These are phyloP conservation scores for Tenthredo notha DNA, from an alignment of 2,888 invertebrate species.

Conservation along the genomic window DNA sequence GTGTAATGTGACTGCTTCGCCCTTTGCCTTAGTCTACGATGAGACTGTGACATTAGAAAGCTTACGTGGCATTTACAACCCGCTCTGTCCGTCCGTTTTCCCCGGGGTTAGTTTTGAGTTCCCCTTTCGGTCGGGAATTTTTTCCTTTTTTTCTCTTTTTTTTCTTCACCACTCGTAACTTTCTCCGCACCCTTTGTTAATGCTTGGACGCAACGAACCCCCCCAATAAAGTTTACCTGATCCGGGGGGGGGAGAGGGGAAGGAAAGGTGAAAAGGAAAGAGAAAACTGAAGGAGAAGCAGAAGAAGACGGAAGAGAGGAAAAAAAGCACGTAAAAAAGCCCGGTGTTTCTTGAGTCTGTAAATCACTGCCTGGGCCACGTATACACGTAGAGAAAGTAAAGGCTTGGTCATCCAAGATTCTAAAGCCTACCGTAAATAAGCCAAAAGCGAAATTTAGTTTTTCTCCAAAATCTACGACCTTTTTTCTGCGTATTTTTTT, in stretches of 20 bases:
- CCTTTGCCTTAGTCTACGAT: conserved; percentile 33
- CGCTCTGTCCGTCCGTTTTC: conserved; percentile 52
- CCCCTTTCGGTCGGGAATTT: conserved; percentile 36
- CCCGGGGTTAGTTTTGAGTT: conserved; percentile 54
- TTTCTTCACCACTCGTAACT: conserved; percentile 56
- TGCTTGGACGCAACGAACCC: conserved; percentile 56
- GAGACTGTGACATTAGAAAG: conserved; percentile 54
- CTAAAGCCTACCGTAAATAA: conserved; percentile 22
- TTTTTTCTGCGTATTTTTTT: conserved; percentile 50
- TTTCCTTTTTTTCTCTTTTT: conserved; percentile 55
- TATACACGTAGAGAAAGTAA: conserved; percentile 70
- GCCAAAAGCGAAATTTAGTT: conserved; percentile 25
- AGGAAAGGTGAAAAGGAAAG: conserved; percentile 52
- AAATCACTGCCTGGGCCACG: conserved; percentile 64
- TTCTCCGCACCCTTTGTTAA: conserved; percentile 60
- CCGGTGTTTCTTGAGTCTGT: conserved; percentile 62
- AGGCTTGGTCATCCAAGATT: conserved; percentile 65
- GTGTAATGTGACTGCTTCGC: conserved; percentile 30
- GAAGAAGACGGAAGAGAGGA: conserved; percentile 31
- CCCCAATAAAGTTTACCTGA: conserved; percentile 67
- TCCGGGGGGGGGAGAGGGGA: conserved; percentile 21
- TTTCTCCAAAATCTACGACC: conserved; percentile 59
- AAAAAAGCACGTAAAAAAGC: conserved; percentile 59
- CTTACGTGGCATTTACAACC: conserved; percentile 54
- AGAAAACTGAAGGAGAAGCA: conserved; percentile 58